These are phyloP conservation scores for Eonycteris spelaea DNA, from an alignment of 2,113 vertebrate species.

Conservation along the genomic window DNA sequence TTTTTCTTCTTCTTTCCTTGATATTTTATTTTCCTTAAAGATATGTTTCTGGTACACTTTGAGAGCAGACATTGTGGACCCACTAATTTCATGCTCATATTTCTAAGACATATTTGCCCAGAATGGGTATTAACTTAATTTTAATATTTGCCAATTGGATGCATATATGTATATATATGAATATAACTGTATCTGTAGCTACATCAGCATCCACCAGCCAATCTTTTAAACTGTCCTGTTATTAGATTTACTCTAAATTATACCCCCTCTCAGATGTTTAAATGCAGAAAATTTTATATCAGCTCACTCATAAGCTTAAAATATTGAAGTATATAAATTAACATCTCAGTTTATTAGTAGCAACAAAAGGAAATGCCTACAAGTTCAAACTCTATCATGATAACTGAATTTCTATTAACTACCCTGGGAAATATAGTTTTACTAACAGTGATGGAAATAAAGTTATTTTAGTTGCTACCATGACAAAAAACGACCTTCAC, in stretches of 20 bases:
- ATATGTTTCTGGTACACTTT: neutral
- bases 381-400: conserved; percentile 34
- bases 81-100: neutral
- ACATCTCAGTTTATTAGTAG: conserved; percentile 55
- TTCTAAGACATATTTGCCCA: neutral
- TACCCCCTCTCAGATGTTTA: neutral
- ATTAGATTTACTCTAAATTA: conserved; percentile 55
- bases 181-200: no score
- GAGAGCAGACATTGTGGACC: neutral
- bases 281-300: conserved; percentile 45
- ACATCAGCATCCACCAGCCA: no score
- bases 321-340: conserved; percentile 40
- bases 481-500: neutral
- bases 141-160: neutral
- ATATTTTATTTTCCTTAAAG: neutral
- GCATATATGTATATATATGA: no score
- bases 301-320: conserved; percentile 37
- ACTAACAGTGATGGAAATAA: neutral
- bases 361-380: conserved; percentile 53
- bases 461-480: neutral
- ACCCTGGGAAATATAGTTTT: conserved; percentile 16
- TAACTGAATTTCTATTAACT: conserved; percentile 63
- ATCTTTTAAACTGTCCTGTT: neutral
- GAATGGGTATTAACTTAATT: neutral
- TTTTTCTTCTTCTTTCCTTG: neutral